Conservation (phyloP, 2,888 invertebrate genomes). For the Gryllus longicercus region DNA sequence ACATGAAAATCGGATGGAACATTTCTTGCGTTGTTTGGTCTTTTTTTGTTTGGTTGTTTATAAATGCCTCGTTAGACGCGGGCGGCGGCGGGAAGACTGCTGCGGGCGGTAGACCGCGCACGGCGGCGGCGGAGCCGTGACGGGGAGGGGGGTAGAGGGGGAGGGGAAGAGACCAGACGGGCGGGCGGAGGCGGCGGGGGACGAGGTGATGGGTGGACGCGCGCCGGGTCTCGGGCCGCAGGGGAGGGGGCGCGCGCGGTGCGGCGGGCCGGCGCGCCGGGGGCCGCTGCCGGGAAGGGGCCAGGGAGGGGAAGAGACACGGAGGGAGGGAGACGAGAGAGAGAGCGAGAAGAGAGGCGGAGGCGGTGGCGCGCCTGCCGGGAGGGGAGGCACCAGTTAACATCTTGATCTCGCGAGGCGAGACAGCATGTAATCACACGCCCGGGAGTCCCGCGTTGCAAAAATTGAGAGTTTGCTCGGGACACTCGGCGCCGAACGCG, state of each 20-base stretch:
- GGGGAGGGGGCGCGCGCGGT: not conserved
- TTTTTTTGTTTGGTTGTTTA: not conserved
- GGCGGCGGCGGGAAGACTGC: not conserved
- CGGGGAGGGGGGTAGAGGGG: not conserved
- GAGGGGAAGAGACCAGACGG: not conserved
- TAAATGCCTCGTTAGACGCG: constrained; percentile 17
- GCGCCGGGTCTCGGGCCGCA: not conserved
- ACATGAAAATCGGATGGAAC: constrained; percentile 7
- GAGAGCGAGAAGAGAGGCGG: not conserved
- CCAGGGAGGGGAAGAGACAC: not conserved
- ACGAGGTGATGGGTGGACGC: constrained; percentile 6
- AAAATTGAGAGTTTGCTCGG: constrained; percentile 17
- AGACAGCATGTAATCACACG: constrained; percentile 17
- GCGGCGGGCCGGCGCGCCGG: not conserved
- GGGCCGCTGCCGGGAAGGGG: not conserved
- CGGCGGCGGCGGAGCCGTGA: not conserved
- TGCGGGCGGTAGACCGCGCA: not conserved
- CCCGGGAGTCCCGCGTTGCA: not conserved
- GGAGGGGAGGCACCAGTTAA: constrained; percentile 17
- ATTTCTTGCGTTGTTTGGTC: constrained; percentile 17
- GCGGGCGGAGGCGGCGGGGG: not conserved
- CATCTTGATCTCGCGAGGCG: constrained; percentile 17
- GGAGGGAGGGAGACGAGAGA: not conserved
- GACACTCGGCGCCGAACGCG: not conserved
- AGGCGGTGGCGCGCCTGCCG: not conserved